phyloP scores from a whole-genome alignment of 2,113 vertebrate species.

The Ophiodon elongatus region DNA sequence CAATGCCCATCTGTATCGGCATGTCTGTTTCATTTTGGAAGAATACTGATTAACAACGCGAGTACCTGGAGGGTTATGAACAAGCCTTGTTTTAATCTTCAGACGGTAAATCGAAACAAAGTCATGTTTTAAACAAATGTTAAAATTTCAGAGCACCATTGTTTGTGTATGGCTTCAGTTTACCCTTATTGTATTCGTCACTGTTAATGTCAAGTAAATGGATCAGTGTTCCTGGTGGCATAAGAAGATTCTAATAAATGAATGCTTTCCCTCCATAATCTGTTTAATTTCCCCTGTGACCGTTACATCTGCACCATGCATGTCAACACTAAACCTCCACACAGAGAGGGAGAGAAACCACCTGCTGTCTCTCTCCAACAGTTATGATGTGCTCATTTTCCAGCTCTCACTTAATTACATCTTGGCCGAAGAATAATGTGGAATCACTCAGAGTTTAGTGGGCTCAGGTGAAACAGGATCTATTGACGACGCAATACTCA shows the following conservation, averaged over 20 bases:
- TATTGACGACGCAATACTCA: not conserved
- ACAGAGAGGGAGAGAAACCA: not conserved
- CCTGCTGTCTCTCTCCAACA: not conserved
- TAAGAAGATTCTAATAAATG: constrained; percentile 11
- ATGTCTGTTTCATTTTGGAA: not conserved
- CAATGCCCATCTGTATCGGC: not conserved
- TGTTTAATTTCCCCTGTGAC: constrained; percentile 43
- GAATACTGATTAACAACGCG: not conserved
- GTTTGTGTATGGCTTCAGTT: not conserved
- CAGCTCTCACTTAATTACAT: not conserved
- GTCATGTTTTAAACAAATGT: not conserved
- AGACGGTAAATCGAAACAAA: not conserved
- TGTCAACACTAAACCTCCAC: not conserved
- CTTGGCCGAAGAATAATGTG: constrained; percentile 11
- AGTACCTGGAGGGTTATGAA: not conserved
- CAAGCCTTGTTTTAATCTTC: not conserved
- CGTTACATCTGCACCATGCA: not conserved
- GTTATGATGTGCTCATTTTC: not conserved
- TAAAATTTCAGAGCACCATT: not conserved
- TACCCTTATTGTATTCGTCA: not conserved
- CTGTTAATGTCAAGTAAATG: constrained; percentile 39
- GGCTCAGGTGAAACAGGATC: not conserved
- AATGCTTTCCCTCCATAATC: not conserved
- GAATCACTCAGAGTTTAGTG: not conserved
- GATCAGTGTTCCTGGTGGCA: not conserved